Conservation (phyloP, 2,888 invertebrate species). For the Tryphoninae sp. region DNA sequence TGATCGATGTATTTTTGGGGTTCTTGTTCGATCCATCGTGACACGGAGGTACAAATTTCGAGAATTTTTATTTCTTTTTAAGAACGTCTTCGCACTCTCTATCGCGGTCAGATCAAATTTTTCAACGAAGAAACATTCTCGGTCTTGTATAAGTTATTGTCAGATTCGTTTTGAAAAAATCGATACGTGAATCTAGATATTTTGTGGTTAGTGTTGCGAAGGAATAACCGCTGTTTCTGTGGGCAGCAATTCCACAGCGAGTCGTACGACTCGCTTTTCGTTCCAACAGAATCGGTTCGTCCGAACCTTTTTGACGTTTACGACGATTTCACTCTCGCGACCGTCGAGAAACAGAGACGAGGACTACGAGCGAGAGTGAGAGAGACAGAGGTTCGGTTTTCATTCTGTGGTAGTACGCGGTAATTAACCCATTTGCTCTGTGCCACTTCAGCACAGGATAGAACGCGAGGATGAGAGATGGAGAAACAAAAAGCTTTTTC, state of each 20-base stretch:
- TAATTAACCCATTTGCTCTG: conserved; percentile 39
- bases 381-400: background rate
- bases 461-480: conserved; percentile 18
- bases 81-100: too few species aligned
- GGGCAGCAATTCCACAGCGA: background rate
- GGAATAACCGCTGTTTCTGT: conserved; percentile 34
- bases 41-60: too few species aligned
- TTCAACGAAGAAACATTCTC: too few species aligned
- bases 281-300: conserved; percentile 7
- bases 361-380: conserved; percentile 17
- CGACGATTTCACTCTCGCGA: conserved; percentile 37
- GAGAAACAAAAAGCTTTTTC: conserved; percentile 33
- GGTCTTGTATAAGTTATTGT: too few species aligned
- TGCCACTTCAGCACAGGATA: conserved; percentile 16
- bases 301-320: conserved; percentile 29
- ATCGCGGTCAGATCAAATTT: too few species aligned
- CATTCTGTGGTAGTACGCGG: conserved; percentile 5
- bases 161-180: too few species aligned
- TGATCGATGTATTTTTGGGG: too few species aligned
- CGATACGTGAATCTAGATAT: background rate
- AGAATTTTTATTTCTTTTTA: too few species aligned
- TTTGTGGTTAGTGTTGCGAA: background rate
- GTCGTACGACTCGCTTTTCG: conserved; percentile 36
- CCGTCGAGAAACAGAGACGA: conserved; percentile 18
- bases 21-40: too few species aligned